These are phyloP conservation scores for Alviniconcha marisindica DNA, from an alignment of 1,140 invertebrate species.

Conservation along the genomic window DNA sequence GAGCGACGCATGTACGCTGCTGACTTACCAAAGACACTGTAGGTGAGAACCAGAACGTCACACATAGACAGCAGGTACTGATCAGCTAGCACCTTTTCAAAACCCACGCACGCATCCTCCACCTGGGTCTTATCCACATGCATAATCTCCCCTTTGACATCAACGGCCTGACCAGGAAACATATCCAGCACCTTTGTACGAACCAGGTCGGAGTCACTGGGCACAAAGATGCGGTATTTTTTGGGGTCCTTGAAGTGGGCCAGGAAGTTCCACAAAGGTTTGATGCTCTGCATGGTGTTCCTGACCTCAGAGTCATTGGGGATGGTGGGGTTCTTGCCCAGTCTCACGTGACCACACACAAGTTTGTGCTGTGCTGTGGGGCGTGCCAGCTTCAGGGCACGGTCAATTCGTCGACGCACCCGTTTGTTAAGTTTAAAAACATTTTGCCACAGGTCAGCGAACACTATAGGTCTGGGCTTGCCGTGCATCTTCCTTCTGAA, in stretches of 20 bases:
- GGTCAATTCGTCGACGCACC: constrained; percentile 42
- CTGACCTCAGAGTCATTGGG: constrained; percentile 52
- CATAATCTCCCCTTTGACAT: constrained; percentile 52
- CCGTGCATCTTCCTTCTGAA: constrained; percentile 45
- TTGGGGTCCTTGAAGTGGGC: constrained; percentile 44
- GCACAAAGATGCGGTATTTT: constrained; percentile 55
- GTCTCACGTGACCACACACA: constrained; percentile 55
- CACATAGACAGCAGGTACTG: constrained; percentile 55
- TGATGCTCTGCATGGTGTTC: constrained; percentile 48
- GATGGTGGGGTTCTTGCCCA: constrained; percentile 56
- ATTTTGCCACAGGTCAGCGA: constrained; percentile 54
- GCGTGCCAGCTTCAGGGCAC: constrained; percentile 39
- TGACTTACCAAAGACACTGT: constrained; percentile 56
- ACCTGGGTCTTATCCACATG: constrained; percentile 51
- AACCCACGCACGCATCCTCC: constrained; percentile 47
- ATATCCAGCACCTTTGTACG: constrained; percentile 45
- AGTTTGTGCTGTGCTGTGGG: constrained; percentile 47
- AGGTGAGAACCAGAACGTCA: constrained; percentile 55
- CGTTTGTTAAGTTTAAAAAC: constrained; percentile 54
- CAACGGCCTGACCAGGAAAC: constrained; percentile 44
- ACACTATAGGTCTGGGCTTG: constrained; percentile 47
- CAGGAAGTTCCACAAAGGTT: constrained; percentile 53
- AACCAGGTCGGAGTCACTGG: constrained; percentile 54
- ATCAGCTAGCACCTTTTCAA: constrained; percentile 57
- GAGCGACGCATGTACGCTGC: constrained; percentile 53